phyloP scores from a whole-genome alignment of 2,888 invertebrate genomes.

The Drosophila buzzatii region DNA sequence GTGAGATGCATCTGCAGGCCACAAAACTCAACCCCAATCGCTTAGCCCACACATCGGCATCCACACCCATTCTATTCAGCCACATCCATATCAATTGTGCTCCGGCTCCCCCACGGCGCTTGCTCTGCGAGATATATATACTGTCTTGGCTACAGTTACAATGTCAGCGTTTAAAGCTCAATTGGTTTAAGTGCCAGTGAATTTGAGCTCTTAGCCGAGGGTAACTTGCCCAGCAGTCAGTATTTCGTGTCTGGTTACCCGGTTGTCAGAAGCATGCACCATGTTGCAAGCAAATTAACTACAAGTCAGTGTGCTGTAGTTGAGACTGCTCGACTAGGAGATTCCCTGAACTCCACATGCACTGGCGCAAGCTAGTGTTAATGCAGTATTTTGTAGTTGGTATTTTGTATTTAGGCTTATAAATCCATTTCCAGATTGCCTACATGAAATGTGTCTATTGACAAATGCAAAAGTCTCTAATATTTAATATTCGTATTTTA shows the following conservation, averaged over 20 bases:
- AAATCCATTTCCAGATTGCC: too few relatives aligned
- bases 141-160: constrained; percentile 43
- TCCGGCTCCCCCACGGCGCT: constrained; percentile 32
- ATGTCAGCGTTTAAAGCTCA: constrained; percentile 73
- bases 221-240: constrained; percentile 17
- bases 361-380: too few relatives aligned
- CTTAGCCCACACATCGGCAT: not conserved
- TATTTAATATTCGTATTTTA: too few relatives aligned
- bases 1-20: constrained; percentile 54
- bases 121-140: constrained; percentile 8
- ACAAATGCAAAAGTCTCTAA: too few relatives aligned
- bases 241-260: constrained; percentile 20
- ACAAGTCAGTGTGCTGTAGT: constrained; percentile 5
- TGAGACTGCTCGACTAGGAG: too few relatives aligned
- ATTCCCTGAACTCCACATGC: too few relatives aligned
- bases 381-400: too few relatives aligned
- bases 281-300: constrained; percentile 54
- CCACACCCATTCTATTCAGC: constrained; percentile 10
- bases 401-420: too few relatives aligned
- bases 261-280: constrained; percentile 17
- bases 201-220: constrained; percentile 40
- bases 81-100: constrained; percentile 64
- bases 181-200: constrained; percentile 71
- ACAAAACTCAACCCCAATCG: constrained; percentile 12
- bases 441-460: too few relatives aligned